Conservation (phyloP, 2,888 invertebrate species). For the Caradrina clavipalpis region DNA sequence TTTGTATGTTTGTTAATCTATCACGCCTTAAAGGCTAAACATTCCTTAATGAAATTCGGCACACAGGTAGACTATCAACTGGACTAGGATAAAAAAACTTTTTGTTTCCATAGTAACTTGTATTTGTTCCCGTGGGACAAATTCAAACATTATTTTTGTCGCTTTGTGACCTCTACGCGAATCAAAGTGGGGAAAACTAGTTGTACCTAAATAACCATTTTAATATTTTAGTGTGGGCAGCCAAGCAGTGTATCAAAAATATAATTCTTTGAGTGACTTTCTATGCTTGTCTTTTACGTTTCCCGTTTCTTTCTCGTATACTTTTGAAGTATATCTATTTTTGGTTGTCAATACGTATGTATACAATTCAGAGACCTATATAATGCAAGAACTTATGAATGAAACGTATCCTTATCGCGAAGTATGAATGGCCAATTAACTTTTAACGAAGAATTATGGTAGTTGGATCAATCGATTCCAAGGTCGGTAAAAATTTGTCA, state of each 20-base stretch:
- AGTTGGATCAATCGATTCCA: too few relatives aligned
- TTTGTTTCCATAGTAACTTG: not conserved
- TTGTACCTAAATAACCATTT: not conserved
- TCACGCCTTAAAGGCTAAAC: not conserved
- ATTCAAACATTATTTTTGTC: not conserved
- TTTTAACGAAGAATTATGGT: not conserved
- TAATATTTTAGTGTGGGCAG: not conserved
- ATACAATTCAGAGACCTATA: too few relatives aligned
- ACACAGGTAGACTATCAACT: not conserved
- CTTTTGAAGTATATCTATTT: not conserved
- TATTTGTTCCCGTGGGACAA: not conserved
- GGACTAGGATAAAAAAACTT: not conserved
- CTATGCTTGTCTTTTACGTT: not conserved
- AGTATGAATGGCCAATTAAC: not conserved
- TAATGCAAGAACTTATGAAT: not conserved
- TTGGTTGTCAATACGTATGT: not conserved
- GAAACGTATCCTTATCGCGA: not conserved
- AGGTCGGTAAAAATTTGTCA: too few relatives aligned
- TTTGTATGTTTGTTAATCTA: not conserved
- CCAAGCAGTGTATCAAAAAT: not conserved
- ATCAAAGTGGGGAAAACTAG: not conserved
- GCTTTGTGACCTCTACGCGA: not conserved
- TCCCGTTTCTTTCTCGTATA: not conserved
- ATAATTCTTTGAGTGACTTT: not conserved
- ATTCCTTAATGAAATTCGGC: not conserved